Conservation (phyloP, 2,888 invertebrate genomes). For the Scaptomyza polygonia region DNA sequence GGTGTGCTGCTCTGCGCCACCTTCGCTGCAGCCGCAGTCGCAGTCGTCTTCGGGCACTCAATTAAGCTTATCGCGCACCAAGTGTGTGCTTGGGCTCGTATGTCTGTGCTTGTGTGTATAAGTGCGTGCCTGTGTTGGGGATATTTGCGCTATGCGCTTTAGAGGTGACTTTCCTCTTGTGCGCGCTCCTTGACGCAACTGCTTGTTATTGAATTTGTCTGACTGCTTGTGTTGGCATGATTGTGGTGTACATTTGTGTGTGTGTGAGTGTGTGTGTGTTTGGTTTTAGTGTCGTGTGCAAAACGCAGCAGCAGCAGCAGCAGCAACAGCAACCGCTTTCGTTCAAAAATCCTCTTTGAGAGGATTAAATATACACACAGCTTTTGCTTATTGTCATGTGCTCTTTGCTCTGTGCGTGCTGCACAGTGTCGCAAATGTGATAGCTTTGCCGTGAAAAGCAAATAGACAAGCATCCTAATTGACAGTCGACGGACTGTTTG, state of each 20-base stretch:
- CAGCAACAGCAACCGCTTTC: slow-evolving; percentile 57
- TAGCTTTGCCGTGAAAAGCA: slow-evolving; percentile 15
- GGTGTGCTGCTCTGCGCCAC: slow-evolving; percentile 40
- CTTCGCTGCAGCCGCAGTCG: slow-evolving; percentile 39
- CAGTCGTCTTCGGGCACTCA: slow-evolving; percentile 60
- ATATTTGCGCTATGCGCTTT: slow-evolving; percentile 70
- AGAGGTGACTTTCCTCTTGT: slow-evolving; percentile 75
- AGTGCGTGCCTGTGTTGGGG: slow-evolving; percentile 56
- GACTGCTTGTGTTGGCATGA: slow-evolving; percentile 18
- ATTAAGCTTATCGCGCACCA: slow-evolving; percentile 77
- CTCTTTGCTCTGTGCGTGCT: slow-evolving; percentile 59
- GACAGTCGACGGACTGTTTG: not conserved
- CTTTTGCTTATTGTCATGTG: slow-evolving; percentile 59
- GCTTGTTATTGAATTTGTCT: slow-evolving; percentile 49
- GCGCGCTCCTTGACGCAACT: slow-evolving; percentile 65
- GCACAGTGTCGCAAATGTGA: slow-evolving; percentile 55
- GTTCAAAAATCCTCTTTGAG: slow-evolving; percentile 78
- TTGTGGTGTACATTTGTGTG: slow-evolving; percentile 2
- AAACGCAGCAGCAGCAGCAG: slow-evolving; percentile 46
- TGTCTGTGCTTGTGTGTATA: slow-evolving; percentile 17
- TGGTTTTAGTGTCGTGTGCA: slow-evolving; percentile 75
- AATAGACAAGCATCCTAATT: slow-evolving; percentile 45
- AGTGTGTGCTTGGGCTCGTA: slow-evolving; percentile 33
- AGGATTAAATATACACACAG: slow-evolving; percentile 74
- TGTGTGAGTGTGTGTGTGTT: slow-evolving; percentile 5